Base-by-base conservation (phyloP, 2,113 vertebrate species). In the Odontophorus gujanensis region DNA sequence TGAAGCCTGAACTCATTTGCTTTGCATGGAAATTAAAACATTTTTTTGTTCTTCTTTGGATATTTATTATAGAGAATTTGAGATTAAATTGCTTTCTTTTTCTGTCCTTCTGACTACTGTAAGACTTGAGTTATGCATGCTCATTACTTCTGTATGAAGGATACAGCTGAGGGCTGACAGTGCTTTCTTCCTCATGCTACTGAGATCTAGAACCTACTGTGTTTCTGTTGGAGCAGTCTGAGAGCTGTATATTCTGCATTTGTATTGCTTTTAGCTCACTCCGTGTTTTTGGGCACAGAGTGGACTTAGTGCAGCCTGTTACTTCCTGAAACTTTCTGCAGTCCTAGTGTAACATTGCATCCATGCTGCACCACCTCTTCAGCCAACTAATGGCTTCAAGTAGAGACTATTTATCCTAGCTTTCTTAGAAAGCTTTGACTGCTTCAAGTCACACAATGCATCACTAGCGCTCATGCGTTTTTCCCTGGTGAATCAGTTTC, bases 401-500 rank as follows among this genome's bases (percentile, higher is more conserved):
- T 48, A 47, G 40, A n/a, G 2, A 1, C n/a, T 81, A 28, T 78
- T 75, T 81, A 50, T 79, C 45, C 43, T 58, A 51, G 18, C 71
- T 78, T 36, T 79, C 53, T 87, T 58, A 69, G 77, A 87, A 69
- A 40, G 61, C 45, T 53, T 89, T 66, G 62, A 43, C 48, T 61
- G 36, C n/a, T 89, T 84, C 48, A 81, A 68, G 36, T n/a, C 42
- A 13, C 25, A 20, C 22, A 13, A 34, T 57, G 18, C 76, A 55
- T 90, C 78, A 28, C 1, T 48, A 34, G 3, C 80, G 43, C 76
- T 81, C 77, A 58, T 0, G 0, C 21, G 7, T 68, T 87, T 81
- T 22, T 43, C 79, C 58, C 7, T 87, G 66, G n/a, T 93, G 86
- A 94, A 73, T 93, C 92, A 85, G 48, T 81, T 81, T 79, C 73